Percentiles rank a stretch among this genome's conserved stretches.
Conservation (phyloP, 2,888 invertebrate genomes). For the Cantharis flavilabris region DNA sequence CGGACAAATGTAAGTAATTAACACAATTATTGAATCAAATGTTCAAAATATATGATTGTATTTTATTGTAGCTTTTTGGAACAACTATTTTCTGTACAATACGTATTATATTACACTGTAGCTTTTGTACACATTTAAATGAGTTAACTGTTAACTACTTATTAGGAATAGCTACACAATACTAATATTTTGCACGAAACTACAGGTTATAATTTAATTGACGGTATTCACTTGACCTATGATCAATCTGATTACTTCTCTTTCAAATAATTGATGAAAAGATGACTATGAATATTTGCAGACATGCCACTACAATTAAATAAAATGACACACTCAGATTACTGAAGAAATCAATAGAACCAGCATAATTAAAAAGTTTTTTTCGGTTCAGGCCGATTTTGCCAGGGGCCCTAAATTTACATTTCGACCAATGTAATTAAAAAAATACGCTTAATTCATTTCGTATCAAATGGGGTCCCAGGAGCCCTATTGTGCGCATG, state of each 20-base stretch:
- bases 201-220: conserved; percentile 34
- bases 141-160: neutral
- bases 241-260: conserved; percentile 34
- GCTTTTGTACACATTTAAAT: neutral
- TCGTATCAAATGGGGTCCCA: no score
- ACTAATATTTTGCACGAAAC: conserved; percentile 19
- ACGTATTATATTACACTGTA: neutral
- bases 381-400: neutral
- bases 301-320: conserved; percentile 5
- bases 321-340: neutral
- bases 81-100: neutral
- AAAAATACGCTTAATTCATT: no score
- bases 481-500: no score
- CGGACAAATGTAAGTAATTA: neutral
- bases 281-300: conserved; percentile 5
- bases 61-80: no score
- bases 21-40: neutral
- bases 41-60: neutral
- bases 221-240: conserved; percentile 32
- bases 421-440: no score
- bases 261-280: conserved; percentile 29
- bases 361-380: neutral
- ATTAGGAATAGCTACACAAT: neutral
- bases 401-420: no score
- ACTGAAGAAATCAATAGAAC: neutral